These are phyloP conservation scores for Megamerina dolium DNA, from an alignment of 2,888 invertebrate genomes.

Conservation along the genomic window DNA sequence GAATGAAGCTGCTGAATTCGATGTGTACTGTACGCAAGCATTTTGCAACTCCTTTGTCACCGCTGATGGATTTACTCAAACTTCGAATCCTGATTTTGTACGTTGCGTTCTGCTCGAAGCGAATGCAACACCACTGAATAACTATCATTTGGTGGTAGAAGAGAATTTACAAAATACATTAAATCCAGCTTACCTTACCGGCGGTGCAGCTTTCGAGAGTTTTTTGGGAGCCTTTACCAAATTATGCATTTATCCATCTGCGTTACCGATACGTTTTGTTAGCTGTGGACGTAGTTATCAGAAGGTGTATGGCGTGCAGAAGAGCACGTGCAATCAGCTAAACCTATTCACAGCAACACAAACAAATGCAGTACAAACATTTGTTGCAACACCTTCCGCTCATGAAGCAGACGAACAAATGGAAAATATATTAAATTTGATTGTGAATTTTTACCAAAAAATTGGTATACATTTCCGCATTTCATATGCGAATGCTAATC, in stretches of 20 bases:
- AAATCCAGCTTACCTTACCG: constrained; percentile 66
- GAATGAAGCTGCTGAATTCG: constrained; percentile 68
- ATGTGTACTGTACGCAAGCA: constrained; percentile 50
- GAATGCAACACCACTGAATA: constrained; percentile 55
- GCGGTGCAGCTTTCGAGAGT: constrained; percentile 66
- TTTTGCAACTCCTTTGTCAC: constrained; percentile 42
- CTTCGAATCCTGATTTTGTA: constrained; percentile 73
- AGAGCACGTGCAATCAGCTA: constrained; percentile 24
- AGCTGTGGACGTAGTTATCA: constrained; percentile 65
- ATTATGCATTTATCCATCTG: constrained; percentile 56
- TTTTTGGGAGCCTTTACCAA: constrained; percentile 63
- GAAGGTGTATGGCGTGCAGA: constrained; percentile 34
- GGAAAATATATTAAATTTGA: constrained; percentile 52
- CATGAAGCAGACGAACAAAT: constrained; percentile 53
- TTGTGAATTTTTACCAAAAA: constrained; percentile 58
- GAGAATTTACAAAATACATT: constrained; percentile 49
- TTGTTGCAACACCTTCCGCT: constrained; percentile 54
- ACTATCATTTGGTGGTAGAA: constrained; percentile 58
- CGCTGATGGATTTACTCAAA: constrained; percentile 56
- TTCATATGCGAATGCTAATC: constrained; percentile 56
- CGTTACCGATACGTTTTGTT: constrained; percentile 65
- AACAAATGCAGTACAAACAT: constrained; percentile 62
- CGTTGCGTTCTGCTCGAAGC: constrained; percentile 69
- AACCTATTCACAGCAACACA: constrained; percentile 64
- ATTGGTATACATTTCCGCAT: constrained; percentile 64